Evolutionary conservation across 2,888 invertebrate genomes (phyloP).

Genomic region (Phytoseiulus persimilis): DNA sequence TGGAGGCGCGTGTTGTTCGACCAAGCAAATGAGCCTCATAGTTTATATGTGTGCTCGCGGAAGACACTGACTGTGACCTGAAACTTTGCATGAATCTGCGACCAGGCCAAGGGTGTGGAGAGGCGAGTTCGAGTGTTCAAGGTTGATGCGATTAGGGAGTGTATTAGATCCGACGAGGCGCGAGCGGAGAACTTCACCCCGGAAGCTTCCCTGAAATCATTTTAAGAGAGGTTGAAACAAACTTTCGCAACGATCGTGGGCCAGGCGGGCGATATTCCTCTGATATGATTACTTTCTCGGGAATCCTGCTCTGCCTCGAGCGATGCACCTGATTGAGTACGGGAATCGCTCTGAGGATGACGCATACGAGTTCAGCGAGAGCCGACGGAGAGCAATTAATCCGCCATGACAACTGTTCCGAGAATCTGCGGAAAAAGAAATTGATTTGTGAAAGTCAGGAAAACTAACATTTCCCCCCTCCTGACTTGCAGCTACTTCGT

Average conservation of each 20-base stretch:
- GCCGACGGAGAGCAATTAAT: neutral
- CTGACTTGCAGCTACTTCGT: slow-evolving; percentile 60
- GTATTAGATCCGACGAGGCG: neutral
- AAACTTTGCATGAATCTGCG: neutral
- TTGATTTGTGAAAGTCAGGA: neutral
- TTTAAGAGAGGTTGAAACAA: neutral
- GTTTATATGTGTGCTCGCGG: neutral
- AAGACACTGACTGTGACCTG: neutral
- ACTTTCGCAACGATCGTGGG: neutral
- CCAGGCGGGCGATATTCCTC: neutral
- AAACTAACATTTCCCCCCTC: neutral
- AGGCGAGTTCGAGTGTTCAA: neutral
- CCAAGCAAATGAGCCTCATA: neutral
- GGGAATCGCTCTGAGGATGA: neutral
- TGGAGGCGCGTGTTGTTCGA: neutral
- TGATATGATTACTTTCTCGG: neutral
- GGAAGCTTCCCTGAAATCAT: neutral
- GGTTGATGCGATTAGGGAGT: neutral
- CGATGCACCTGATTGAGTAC: neutral
- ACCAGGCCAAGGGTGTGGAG: neutral
- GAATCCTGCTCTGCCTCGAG: neutral
- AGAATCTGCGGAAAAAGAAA: neutral
- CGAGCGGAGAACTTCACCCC: neutral
- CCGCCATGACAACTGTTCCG: too few species aligned
- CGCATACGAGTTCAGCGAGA: neutral